Evolutionary conservation across 2,888 invertebrate genomes (phyloP).

Genomic region (Dorcus parallelipipedus): DNA sequence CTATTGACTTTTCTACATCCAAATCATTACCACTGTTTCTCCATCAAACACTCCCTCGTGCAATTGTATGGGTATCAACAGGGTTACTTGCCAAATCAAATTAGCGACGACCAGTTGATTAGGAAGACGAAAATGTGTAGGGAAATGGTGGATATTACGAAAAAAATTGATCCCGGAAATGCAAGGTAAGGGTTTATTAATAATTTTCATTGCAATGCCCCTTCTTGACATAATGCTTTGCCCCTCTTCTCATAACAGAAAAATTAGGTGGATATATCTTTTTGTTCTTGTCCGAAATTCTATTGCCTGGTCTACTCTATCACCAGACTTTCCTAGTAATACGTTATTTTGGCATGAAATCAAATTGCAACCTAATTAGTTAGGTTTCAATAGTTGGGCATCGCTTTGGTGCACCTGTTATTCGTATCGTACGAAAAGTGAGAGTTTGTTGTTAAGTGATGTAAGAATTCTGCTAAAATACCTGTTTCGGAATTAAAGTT

Average conservation of each 20-base stretch:
- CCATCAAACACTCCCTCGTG: slow-evolving; percentile 76
- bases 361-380: too few species aligned
- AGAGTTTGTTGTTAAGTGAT: too few species aligned
- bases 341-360: too few species aligned
- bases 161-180: slow-evolving; percentile 68
- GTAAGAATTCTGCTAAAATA: too few species aligned
- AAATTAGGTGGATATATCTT: too few species aligned
- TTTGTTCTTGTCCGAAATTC: too few species aligned
- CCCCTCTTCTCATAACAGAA: neutral
- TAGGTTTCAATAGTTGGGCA: too few species aligned
- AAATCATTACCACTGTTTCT: slow-evolving; percentile 79
- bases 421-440: too few species aligned
- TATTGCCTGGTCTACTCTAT: too few species aligned
- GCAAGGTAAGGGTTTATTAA: slow-evolving; percentile 49
- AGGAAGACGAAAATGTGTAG: slow-evolving; percentile 67
- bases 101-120: slow-evolving; percentile 58
- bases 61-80: slow-evolving; percentile 74
- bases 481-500: too few species aligned
- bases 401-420: too few species aligned
- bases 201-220: neutral
- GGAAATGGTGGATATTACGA: slow-evolving; percentile 61
- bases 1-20: slow-evolving; percentile 75
- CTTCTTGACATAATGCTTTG: neutral
- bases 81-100: slow-evolving; percentile 54
- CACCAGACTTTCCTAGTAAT: too few species aligned